Conservation (phyloP, 2,113 vertebrate species). For the Pogonocichla stellata region DNA sequence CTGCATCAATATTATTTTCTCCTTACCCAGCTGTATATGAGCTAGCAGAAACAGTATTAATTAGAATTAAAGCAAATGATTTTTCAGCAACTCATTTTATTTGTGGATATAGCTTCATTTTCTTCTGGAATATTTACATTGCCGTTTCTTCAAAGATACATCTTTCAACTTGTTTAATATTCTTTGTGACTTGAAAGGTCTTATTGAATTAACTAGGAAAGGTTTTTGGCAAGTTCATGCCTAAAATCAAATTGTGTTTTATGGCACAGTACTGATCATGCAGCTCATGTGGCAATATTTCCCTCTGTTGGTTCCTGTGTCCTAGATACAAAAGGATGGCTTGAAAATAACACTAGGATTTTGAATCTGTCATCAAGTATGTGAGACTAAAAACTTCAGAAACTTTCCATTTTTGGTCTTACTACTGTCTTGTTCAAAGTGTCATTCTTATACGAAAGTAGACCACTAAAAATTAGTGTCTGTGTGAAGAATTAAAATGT, state of each 20-base stretch:
- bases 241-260: not conserved
- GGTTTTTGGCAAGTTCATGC: not conserved
- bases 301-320: not conserved
- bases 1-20: not conserved
- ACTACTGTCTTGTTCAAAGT: not conserved
- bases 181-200: not conserved
- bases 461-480: conserved; percentile 41
- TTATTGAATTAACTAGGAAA: not conserved
- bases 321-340: not conserved
- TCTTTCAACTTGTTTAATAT: not conserved
- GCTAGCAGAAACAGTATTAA: not conserved
- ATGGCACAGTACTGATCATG: not conserved
- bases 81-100: not conserved
- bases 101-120: not conserved
- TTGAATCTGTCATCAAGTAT: not conserved
- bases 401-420: not conserved
- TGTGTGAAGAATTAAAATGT: conserved; percentile 41
- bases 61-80: not conserved
- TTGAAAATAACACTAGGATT: not conserved
- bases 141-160: not conserved
- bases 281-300: not conserved
- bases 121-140: not conserved
- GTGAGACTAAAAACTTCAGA: not conserved
- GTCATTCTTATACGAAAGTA: not conserved
- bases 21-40: not conserved